Percentiles rank a stretch among this genome's conserved stretches.
These are phyloP conservation scores for Ochropleura leucogaster DNA, from an alignment of 2,888 invertebrate genomes.

Conservation along the genomic window DNA sequence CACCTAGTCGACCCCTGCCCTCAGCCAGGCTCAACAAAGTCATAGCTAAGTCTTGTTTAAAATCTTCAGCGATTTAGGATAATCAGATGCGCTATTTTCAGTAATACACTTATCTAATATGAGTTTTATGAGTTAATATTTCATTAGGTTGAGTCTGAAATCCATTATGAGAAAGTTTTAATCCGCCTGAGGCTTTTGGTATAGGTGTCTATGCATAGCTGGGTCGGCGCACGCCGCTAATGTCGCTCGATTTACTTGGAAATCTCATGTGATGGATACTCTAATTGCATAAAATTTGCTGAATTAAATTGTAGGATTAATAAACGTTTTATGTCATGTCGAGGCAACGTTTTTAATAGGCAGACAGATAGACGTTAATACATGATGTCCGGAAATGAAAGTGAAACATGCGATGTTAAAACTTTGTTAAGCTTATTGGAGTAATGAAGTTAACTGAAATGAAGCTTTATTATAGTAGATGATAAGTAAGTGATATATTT, in stretches of 20 bases:
- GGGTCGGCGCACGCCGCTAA: constrained; percentile 65
- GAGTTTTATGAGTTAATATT: constrained; percentile 59
- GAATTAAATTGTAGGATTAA: constrained; percentile 52
- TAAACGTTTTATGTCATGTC: constrained; percentile 49
- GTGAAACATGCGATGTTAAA: constrained; percentile 50
- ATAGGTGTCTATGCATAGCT: constrained; percentile 60
- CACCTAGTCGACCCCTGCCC: constrained; percentile 7
- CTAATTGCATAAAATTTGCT: constrained; percentile 49
- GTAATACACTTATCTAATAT: constrained; percentile 37
- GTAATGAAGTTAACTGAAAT: constrained; percentile 6
- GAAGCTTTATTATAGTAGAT: constrained; percentile 5
- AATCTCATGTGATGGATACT: constrained; percentile 64
- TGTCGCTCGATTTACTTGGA: constrained; percentile 68
- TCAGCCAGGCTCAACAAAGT: constrained; percentile 31
- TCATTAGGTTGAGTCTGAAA: constrained; percentile 70
- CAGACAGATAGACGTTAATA: constrained; percentile 47
- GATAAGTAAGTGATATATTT: not conserved
- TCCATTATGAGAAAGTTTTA: constrained; percentile 74
- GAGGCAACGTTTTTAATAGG: constrained; percentile 50
- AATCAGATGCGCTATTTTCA: constrained; percentile 26
- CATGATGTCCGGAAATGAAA: constrained; percentile 43
- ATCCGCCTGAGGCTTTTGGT: constrained; percentile 63
- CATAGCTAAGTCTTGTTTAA: constrained; percentile 29
- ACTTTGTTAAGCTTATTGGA: constrained; percentile 32
- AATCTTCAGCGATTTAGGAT: constrained; percentile 17